Base-by-base conservation (phyloP, 53 echinoderm and acorn worm genomes). In the Actinopyga echinites region DNA sequence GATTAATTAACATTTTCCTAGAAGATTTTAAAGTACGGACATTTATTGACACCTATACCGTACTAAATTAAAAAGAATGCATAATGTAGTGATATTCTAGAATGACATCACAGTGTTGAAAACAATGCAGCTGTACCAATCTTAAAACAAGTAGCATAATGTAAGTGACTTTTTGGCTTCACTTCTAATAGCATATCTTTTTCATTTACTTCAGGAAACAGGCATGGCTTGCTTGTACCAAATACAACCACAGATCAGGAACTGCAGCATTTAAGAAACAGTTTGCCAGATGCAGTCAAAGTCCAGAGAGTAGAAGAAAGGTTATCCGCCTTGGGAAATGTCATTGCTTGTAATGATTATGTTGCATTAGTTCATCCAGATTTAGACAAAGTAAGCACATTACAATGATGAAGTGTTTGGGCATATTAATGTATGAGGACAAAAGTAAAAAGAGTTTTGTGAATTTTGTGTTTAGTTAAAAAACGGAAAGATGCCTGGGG, bases 291-390 rank as follows among this genome's bases (percentile, higher is more conserved):
- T 82, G 61, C 75, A 31, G 92, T 94, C n/a, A 83, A 75, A 34
- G 64, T 96, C 21, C 96, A 96, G 74, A 91, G 93, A 69, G 91
- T 96, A 15, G 94, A 94, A 53, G 94, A 94, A 57, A 96, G 80
- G 35, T 86, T 96, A 34, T 96, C 96, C 4, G 96, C 96, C 7
- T 79, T 96, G 3, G 96, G 96, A 35, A 96, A 96, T 84, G 96
- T 94, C 68, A 94, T 96, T 25, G 89, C 90, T 12, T 97, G 97
- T 67, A 97, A 97, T 79, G 97, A 97, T 45, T 90, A 97, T 66
- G 97, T 97, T 24, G 94, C 94, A 26, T 43, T 94, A 24, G 97
- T 90, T 19, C 94, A 97, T 78, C 94, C 93, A 43, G 97, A 97
- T 66, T 62, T 96, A 35, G 94, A 96, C 55, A 96, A 84, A 77